Conservation (phyloP, 2,797 vertebrate genomes). For the Phrynocephalus forsythii region DNA sequence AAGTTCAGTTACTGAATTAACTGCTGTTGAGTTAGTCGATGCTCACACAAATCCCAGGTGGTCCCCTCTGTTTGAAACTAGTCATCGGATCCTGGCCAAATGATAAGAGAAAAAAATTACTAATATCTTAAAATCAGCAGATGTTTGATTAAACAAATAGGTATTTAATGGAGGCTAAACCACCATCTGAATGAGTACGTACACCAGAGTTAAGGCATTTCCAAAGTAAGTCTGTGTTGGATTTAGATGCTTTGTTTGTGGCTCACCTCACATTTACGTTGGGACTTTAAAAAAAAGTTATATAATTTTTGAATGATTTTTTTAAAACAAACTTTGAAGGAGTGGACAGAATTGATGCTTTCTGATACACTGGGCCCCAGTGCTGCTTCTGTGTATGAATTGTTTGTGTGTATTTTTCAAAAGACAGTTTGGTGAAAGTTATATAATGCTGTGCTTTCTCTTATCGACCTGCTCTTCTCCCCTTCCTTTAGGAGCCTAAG, state of each 20-base stretch:
- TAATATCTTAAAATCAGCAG: background rate
- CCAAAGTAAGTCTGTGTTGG: background rate
- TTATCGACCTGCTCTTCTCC: conserved; percentile 76
- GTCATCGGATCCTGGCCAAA: too few relatives aligned
- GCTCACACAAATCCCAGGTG: too few relatives aligned
- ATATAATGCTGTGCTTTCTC: conserved; percentile 71
- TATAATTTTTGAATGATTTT: background rate
- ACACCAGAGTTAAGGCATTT: background rate
- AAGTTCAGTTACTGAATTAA: too few relatives aligned
- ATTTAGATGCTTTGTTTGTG: background rate
- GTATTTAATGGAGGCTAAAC: background rate
- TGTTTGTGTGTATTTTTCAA: background rate
- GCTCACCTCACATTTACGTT: background rate
- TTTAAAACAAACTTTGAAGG: conserved; percentile 9
- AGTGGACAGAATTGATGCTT: conserved; percentile 16
- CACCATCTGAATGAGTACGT: background rate
- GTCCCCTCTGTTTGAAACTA: too few relatives aligned
- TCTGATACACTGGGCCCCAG: conserved; percentile 15
- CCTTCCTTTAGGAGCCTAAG: conserved; percentile 74
- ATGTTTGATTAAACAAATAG: background rate
- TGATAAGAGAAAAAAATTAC: too few relatives aligned
- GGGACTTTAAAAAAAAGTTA: background rate
- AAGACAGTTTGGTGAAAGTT: conserved; percentile 41
- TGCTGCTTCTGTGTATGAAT: conserved; percentile 41
- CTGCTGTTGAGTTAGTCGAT: too few relatives aligned